These are phyloP conservation scores for Petroica traversi DNA, from an alignment of 2,113 vertebrate species.

Conservation along the genomic window DNA sequence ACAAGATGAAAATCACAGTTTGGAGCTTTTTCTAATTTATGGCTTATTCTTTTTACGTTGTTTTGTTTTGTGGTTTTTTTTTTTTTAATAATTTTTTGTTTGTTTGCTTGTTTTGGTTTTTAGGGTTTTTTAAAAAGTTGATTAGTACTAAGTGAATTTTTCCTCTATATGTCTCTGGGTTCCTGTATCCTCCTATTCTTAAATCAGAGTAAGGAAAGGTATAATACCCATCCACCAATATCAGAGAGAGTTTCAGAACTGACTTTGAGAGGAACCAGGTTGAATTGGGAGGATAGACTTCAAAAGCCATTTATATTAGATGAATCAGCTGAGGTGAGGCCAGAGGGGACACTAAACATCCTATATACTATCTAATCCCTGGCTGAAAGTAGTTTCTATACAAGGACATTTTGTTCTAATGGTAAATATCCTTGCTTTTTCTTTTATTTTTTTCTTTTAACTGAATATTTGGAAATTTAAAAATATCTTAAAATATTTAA, in stretches of 20 bases:
- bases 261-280: background rate
- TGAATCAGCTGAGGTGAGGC: background rate
- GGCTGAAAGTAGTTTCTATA: background rate
- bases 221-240: too few species aligned
- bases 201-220: background rate
- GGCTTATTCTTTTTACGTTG: background rate
- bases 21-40: background rate
- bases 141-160: too few species aligned
- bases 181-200: background rate
- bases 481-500: too few species aligned
- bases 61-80: too few species aligned
- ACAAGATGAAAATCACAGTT: background rate
- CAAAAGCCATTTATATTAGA: background rate
- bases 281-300: background rate
- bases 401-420: background rate
- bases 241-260: background rate
- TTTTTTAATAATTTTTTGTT: too few species aligned
- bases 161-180: background rate
- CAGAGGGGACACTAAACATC: background rate
- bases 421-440: background rate
- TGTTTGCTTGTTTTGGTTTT: background rate
- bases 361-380: background rate
- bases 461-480: background rate
- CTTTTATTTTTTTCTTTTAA: fast-evolving
- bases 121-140: too few species aligned